Base-by-base conservation (phyloP, 2,888 invertebrate species). In the Pristionchus maxplancki region DNA sequence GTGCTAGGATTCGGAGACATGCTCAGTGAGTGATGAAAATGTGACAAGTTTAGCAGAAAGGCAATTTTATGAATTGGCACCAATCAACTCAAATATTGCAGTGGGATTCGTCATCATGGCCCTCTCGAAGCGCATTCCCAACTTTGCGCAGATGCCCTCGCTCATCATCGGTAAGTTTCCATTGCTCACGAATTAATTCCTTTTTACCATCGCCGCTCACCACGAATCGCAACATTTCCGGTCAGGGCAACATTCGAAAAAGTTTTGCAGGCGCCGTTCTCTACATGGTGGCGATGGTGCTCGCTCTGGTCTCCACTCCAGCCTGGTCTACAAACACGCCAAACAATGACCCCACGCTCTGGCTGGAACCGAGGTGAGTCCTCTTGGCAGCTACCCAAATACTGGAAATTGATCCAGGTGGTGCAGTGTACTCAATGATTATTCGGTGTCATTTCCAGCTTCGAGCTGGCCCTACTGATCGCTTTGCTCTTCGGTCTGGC, bases 401-500 rank as follows among this genome's bases (percentile, higher is more conserved):
- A 9, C 6, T 6, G 34, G 20, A 71, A 71, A 71, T n/a, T n/a
- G n/a, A n/a, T n/a, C n/a, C n/a, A n/a, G n/a, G n/a, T n/a, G n/a
- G n/a, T 34, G 13, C 34, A 24, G 44, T 44, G 44, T n/a, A n/a
- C n/a, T n/a, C n/a, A n/a, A n/a, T n/a, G n/a, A n/a, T n/a, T n/a
- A n/a, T n/a, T n/a, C n/a, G n/a, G n/a, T n/a, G n/a, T n/a, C n/a
- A n/a, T n/a, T n/a, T n/a, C n/a, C 88, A 88, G 88, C 44, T 44
- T 88, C 58, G 34, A 50, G 48, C 20, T 88, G 5, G 50, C 88
- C 2, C 88, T 88, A 5, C 34, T 88, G 28, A 62, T 88, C 44
- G 83, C 58, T 28, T 24, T 88, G 0, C 64, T 88, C 40, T 67
- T 88, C n/a, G 88, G 88, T 1, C 53, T 88, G 67, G 88, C 88